phyloP scores from a whole-genome alignment of 92 coral and sea anemone species.

The Porites divaricata region DNA sequence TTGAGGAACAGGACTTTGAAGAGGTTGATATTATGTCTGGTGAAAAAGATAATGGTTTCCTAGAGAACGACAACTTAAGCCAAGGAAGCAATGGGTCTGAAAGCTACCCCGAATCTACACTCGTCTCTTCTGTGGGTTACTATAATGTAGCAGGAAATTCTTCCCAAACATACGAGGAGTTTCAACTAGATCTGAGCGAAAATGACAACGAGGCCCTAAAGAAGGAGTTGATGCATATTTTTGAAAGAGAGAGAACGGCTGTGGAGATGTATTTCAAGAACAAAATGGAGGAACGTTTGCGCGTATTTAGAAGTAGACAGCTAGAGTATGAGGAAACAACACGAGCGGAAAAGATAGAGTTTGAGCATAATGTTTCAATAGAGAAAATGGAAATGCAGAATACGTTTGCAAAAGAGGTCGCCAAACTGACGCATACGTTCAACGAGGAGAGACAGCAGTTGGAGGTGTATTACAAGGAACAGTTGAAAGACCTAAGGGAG shows the following conservation, averaged over 20 bases:
- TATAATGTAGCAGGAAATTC: slow-evolving; percentile 23
- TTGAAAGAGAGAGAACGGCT: slow-evolving; percentile 86
- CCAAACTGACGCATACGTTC: slow-evolving; percentile 87
- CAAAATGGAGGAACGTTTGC: slow-evolving; percentile 82
- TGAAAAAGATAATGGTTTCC: slow-evolving; percentile 15
- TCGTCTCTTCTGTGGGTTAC: slow-evolving; percentile 54
- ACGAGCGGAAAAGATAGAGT: slow-evolving; percentile 74
- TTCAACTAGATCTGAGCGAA: slow-evolving; percentile 49
- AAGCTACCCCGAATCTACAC: slow-evolving; percentile 38
- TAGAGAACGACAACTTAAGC: slow-evolving; percentile 16
- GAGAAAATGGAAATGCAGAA: slow-evolving; percentile 94
- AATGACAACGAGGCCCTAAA: slow-evolving; percentile 61
- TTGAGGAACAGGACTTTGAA: slow-evolving; percentile 40
- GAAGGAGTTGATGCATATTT: slow-evolving; percentile 85
- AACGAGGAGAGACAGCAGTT: slow-evolving; percentile 86
- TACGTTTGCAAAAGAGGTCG: slow-evolving; percentile 85
- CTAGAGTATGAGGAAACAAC: slow-evolving; percentile 82
- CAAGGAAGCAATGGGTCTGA: slow-evolving; percentile 29
- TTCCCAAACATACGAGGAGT: slow-evolving; percentile 28
- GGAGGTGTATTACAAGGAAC: slow-evolving; percentile 84
- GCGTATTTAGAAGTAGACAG: slow-evolving; percentile 69
- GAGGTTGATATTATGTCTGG: background rate
- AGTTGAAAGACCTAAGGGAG: slow-evolving; percentile 74
- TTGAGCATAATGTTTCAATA: slow-evolving; percentile 77
- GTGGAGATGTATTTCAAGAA: slow-evolving; percentile 83